phyloP scores from a whole-genome alignment of 2,888 invertebrate species.

The Drosophila paranaensis region DNA sequence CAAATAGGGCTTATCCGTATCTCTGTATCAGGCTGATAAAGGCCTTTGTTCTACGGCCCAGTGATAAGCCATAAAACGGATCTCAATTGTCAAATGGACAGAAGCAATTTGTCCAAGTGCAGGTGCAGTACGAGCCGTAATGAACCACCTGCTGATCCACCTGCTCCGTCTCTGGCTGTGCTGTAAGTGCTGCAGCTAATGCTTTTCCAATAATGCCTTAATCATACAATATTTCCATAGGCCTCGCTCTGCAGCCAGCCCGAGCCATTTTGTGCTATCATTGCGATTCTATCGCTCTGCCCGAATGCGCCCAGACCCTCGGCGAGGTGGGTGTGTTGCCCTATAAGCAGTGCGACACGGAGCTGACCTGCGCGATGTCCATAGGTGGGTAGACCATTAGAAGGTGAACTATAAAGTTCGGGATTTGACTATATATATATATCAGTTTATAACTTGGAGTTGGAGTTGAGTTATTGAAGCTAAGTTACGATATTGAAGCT shows the following conservation, averaged over 20 bases:
- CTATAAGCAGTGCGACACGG: constrained; percentile 61
- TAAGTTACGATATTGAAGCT: too few species aligned
- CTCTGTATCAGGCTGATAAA: constrained; percentile 28
- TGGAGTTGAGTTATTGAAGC: too few species aligned
- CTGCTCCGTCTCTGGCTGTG: constrained; percentile 13
- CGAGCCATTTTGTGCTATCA: constrained; percentile 77
- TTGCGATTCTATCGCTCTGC: constrained; percentile 78
- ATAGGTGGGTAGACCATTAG: constrained; percentile 68
- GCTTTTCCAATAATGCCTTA: constrained; percentile 41
- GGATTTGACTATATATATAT: too few species aligned
- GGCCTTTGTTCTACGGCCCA: constrained; percentile 27
- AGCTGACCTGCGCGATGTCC: constrained; percentile 74
- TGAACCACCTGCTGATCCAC: constrained; percentile 15
- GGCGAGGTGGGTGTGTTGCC: constrained; percentile 68
- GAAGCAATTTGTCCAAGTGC: constrained; percentile 20
- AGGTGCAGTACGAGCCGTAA: constrained; percentile 18
- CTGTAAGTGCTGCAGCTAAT: constrained; percentile 35
- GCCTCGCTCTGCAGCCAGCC: constrained; percentile 10
- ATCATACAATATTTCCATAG: constrained; percentile 27
- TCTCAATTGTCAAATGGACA: not conserved
- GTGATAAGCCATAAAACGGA: constrained; percentile 52
- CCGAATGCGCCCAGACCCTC: constrained; percentile 75
- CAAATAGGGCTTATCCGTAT: constrained; percentile 39
- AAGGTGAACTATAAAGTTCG: not conserved
- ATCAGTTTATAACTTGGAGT: too few species aligned